A percentile compares a stretch with the other conserved stretches of the same genome.
Evolutionary conservation across 1,140 invertebrate genomes (phyloP).

Genomic region (Coboldia fuscipes): DNA sequence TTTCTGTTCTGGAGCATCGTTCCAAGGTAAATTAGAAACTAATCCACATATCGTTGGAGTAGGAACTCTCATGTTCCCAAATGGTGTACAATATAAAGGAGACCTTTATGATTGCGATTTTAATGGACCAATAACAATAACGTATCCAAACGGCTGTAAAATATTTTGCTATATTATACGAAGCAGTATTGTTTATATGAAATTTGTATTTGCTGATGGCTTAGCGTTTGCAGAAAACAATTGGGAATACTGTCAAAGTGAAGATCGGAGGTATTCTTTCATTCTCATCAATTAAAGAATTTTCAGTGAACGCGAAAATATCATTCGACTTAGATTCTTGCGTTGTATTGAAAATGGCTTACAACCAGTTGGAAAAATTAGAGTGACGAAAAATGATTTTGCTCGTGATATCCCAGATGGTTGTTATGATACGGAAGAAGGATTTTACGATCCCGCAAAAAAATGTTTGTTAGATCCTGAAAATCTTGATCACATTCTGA

Average conservation of each 20-base stretch:
- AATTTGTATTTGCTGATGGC: constrained; percentile 17
- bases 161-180: constrained; percentile 16
- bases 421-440: constrained; percentile 21
- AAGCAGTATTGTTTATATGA: constrained; percentile 12
- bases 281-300: too few species aligned
- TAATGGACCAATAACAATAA: constrained; percentile 19
- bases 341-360: constrained; percentile 15
- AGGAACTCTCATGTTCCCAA: constrained; percentile 4
- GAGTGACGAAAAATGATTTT: constrained; percentile 11
- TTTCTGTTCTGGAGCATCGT: too few species aligned
- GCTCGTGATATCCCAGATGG: constrained; percentile 13
- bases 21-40: too few species aligned
- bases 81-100: constrained; percentile 14
- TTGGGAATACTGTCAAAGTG: constrained; percentile 18
- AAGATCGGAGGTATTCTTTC: constrained; percentile 12
- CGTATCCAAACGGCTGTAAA: constrained; percentile 16
- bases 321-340: too few species aligned
- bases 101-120: constrained; percentile 19
- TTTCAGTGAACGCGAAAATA: too few species aligned
- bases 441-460: constrained; percentile 22
- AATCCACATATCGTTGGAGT: too few species aligned
- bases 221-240: constrained; percentile 10
- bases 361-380: constrained; percentile 14
- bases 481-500: too few species aligned
- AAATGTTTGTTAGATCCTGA: too few species aligned